Evolutionary conservation across 2,113 vertebrate genomes (phyloP).

Genomic region (Malaclemys terrapin): DNA sequence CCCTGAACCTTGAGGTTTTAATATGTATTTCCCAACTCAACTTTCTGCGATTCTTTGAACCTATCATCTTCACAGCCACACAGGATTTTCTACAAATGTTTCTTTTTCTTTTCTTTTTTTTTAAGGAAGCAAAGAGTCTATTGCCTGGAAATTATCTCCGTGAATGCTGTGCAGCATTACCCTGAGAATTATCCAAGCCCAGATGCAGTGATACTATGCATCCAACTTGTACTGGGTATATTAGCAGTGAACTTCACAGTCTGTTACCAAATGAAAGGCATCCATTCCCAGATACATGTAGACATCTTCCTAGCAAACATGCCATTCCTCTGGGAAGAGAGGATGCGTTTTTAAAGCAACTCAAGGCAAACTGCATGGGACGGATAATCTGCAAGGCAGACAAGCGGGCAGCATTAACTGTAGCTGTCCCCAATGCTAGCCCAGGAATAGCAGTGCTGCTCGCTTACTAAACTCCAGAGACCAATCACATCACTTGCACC

Average conservation of each 20-base stretch:
- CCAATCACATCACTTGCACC: neutral
- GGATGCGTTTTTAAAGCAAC: neutral
- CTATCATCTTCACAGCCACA: neutral
- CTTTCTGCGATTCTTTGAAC: neutral
- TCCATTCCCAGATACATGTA: neutral
- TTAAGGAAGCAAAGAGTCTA: neutral
- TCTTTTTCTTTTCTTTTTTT: neutral
- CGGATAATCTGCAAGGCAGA: neutral
- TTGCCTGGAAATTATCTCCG: neutral
- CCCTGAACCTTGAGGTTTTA: neutral
- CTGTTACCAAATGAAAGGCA: neutral
- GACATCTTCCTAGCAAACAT: neutral
- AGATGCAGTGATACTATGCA: too few species aligned
- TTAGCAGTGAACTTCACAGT: neutral
- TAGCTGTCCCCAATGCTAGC: neutral
- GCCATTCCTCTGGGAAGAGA: neutral
- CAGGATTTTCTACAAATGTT: neutral
- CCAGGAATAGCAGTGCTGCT: neutral
- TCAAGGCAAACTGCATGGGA: neutral
- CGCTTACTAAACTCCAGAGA: neutral
- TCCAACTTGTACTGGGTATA: neutral
- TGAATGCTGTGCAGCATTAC: neutral
- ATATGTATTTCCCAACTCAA: neutral
- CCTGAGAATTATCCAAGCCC: neutral
- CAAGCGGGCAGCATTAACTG: neutral